Evolutionary conservation across 2,888 invertebrate species (phyloP), one percentile per base, ranked within the genome.

Genomic region (Cheiracanthium punctorium): DNA sequence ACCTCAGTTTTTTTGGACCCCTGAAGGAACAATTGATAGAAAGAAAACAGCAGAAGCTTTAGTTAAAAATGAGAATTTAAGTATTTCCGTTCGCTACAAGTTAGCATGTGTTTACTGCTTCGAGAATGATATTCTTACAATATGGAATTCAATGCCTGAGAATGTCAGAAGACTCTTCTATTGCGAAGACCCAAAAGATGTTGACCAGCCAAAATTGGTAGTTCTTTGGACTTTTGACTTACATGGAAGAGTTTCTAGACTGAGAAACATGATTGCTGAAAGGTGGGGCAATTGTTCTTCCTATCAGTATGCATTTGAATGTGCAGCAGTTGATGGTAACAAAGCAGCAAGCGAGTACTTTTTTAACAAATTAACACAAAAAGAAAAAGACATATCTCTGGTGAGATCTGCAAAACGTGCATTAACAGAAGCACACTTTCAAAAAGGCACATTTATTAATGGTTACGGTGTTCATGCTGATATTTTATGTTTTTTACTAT

Each of bases 401-500:
- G 69, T 79, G 64, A 67, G 33, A 32, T 52, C 43, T 79, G 52
- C 73, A 67, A 65, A 73, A 67, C 73, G 72, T 48, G 58, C 67
- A 79, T 71, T 72, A 79, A 65, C 79, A 67, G 58, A 72, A 28
- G 73, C 67, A 33, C 52, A 77, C 20, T 52, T 7, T 7, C 7
- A 37, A 37, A 7, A 37, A 4, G 4, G 10, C 37, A 37, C 37
- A 37, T n/a, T n/a, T n/a, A n/a, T n/a, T n/a, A n/a, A n/a, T n/a
- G n/a, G n/a, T n/a, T n/a, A n/a, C n/a, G n/a, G n/a, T n/a, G n/a
- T n/a, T n/a, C n/a, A 84, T 65, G 48, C 77, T 72, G 84, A 84
- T 67, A 73, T 79, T 73, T 72, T 84, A 79, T 84, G 79, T 73
- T 79, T 80, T 80, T 71, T 86, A 75, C 64, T 86, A 48, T 86